Conservation (phyloP, 2,888 invertebrate genomes). For the Phengaris arion region DNA sequence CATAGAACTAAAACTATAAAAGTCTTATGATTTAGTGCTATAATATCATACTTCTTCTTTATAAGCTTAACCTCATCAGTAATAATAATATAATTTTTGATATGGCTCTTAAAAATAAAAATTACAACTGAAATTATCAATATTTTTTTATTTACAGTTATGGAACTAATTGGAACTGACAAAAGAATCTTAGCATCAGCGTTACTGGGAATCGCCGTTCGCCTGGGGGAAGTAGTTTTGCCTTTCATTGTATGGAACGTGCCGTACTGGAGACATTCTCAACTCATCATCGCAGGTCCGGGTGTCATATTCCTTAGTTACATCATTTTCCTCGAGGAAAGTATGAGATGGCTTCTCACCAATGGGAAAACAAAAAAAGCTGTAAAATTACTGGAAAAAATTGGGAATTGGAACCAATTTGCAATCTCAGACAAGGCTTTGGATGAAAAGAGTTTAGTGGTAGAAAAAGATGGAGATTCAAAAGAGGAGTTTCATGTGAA, state of each 20-base stretch:
- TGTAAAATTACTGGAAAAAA: conserved; percentile 44
- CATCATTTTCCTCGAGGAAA: conserved; percentile 81
- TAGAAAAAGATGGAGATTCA: conserved; percentile 30
- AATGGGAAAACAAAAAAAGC: conserved; percentile 76
- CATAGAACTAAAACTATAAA: no score
- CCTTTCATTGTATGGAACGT: conserved; percentile 85
- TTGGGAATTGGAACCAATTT: conserved; percentile 84
- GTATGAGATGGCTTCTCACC: conserved; percentile 84
- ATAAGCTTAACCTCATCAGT: no score
- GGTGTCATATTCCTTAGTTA: conserved; percentile 81
- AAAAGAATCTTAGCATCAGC: conserved; percentile 66
- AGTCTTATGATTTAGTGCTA: no score
- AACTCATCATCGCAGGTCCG: conserved; percentile 83
- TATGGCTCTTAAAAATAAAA: no score
- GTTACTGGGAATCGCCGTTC: conserved; percentile 56
- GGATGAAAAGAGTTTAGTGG: conserved; percentile 29
- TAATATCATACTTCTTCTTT: no score
- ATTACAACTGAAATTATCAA: no score
- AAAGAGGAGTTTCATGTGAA: conserved; percentile 35
- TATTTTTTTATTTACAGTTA: conserved; percentile 48
- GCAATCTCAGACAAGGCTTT: conserved; percentile 44
- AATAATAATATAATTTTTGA: no score
- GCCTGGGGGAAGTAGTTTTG: conserved; percentile 83
- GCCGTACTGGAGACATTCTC: conserved; percentile 84
- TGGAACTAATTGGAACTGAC: conserved; percentile 64